These are phyloP conservation scores for Andrena bicolor DNA, from an alignment of 2,888 invertebrate genomes.

Conservation along the genomic window DNA sequence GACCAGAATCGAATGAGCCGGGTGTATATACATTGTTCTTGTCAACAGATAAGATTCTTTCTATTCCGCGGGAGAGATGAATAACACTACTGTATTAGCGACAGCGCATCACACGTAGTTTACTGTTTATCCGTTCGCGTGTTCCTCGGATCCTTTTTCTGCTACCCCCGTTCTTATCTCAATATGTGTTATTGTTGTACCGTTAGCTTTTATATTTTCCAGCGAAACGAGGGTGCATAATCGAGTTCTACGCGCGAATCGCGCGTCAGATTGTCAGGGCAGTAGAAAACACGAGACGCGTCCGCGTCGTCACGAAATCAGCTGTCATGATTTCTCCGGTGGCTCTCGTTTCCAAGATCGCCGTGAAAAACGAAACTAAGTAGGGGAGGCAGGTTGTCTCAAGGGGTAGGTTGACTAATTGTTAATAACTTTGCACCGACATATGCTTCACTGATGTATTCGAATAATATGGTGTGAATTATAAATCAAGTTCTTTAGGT, in stretches of 20 bases:
- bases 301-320: too few relatives aligned
- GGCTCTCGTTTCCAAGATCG: too few relatives aligned
- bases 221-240: constrained; percentile 24
- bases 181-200: constrained; percentile 11
- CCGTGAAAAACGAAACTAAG: too few relatives aligned
- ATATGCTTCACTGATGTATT: too few relatives aligned
- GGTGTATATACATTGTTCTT: constrained; percentile 53
- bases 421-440: too few relatives aligned
- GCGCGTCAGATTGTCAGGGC: neutral
- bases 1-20: neutral
- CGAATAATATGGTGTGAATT: too few relatives aligned
- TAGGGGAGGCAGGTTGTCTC: too few relatives aligned
- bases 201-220: constrained; percentile 41
- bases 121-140: constrained; percentile 42
- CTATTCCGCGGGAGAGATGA: constrained; percentile 38
- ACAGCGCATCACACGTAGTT: constrained; percentile 41
- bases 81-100: constrained; percentile 39
- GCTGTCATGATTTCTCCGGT: too few relatives aligned
- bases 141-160: constrained; percentile 20
- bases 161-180: neutral
- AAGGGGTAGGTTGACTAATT: too few relatives aligned
- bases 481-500: too few relatives aligned
- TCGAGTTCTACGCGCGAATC: constrained; percentile 37
- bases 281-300: constrained; percentile 20
- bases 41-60: constrained; percentile 46